phyloP scores from a whole-genome alignment of 2,797 vertebrate genomes.

The Lacerta agilis region DNA sequence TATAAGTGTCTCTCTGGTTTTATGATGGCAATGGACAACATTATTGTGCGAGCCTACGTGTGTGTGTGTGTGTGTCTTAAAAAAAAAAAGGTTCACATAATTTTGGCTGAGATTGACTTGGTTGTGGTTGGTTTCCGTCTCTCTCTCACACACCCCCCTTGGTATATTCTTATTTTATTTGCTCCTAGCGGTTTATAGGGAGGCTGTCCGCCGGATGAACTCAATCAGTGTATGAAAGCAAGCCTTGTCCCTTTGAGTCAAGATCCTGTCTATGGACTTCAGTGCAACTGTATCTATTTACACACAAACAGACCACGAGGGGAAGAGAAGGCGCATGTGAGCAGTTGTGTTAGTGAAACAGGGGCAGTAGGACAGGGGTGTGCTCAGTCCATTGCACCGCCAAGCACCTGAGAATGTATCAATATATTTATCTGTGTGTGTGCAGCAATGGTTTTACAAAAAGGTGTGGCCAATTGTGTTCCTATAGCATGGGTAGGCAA shows the following conservation, averaged over 20 bases:
- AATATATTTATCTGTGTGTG: constrained; percentile 20
- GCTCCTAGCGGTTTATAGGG: constrained; percentile 43
- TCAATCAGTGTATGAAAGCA: constrained; percentile 56
- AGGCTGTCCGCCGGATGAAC: constrained; percentile 70
- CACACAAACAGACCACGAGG: not conserved
- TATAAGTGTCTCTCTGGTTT: constrained; percentile 75
- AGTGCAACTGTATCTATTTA: constrained; percentile 30
- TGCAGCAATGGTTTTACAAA: not conserved
- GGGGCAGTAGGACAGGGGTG: no score
- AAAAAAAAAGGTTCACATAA: constrained; percentile 53
- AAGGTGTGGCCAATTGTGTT: no score
- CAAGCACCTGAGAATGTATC: constrained; percentile 6
- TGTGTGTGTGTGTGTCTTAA: not conserved
- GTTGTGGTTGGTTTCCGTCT: not conserved
- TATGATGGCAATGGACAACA: constrained; percentile 68
- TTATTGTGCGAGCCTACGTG: constrained; percentile 5
- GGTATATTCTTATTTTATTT: not conserved
- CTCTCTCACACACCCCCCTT: no score
- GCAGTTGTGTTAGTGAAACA: not conserved
- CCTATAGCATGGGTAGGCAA: no score
- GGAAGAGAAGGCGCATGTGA: fast-evolving
- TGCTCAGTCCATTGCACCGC: not conserved
- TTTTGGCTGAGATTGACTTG: constrained; percentile 54
- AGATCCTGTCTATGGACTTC: constrained; percentile 37
- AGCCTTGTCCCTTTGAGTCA: constrained; percentile 49